phyloP scores from a whole-genome alignment of 2,888 invertebrate genomes.

The Phymatocera aterrima region DNA sequence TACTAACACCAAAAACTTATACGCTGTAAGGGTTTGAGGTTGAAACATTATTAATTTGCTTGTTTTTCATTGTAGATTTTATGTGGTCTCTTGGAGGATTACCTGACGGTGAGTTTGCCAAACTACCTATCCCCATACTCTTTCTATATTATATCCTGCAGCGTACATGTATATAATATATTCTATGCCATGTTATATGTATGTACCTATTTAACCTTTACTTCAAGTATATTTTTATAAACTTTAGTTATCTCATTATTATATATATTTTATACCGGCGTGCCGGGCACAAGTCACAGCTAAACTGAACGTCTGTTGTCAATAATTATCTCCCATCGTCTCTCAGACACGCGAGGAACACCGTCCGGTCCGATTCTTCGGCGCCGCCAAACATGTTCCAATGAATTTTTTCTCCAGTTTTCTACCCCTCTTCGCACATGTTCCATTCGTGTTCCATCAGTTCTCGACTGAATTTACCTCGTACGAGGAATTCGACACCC shows the following conservation, averaged over 20 bases:
- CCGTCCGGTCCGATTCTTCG: not conserved
- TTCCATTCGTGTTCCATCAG: not conserved
- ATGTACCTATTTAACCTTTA: no score
- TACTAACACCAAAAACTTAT: not conserved
- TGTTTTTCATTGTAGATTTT: conserved; percentile 91
- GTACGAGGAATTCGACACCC: no score
- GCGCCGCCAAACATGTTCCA: not conserved
- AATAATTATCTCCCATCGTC: not conserved
- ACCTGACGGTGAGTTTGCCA: conserved; percentile 94
- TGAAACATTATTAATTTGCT: conserved; percentile 64
- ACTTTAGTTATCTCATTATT: not conserved
- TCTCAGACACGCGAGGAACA: not conserved
- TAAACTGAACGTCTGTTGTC: no score
- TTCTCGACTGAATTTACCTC: not conserved
- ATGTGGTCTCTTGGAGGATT: conserved; percentile 99
- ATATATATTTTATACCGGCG: not conserved
- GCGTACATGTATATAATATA: no score
- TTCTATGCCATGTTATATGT: no score
- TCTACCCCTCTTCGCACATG: not conserved
- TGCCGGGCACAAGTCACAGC: not conserved
- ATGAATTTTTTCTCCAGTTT: not conserved
- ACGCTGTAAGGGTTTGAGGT: conserved; percentile 29
- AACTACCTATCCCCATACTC: no score
- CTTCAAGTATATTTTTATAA: conserved; percentile 42
- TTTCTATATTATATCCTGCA: no score